These are phyloP conservation scores for Eurystomus glaucurus DNA, from an alignment of 2,797 vertebrate species.

Conservation along the genomic window DNA sequence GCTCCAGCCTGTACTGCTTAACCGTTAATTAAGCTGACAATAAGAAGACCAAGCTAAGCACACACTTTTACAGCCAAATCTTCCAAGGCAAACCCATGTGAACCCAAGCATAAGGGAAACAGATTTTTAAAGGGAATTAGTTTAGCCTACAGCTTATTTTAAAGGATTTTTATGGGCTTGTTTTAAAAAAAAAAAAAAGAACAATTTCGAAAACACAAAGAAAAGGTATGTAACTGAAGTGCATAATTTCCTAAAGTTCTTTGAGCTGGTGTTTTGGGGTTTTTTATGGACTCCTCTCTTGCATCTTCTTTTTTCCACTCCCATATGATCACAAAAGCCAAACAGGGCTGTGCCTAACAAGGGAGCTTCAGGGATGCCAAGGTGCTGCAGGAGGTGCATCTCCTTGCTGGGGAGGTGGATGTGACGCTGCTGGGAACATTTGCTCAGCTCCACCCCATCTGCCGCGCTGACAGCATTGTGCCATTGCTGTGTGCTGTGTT, in stretches of 20 bases:
- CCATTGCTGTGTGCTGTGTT: not conserved
- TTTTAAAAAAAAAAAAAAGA: not conserved
- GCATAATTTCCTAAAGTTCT: not conserved
- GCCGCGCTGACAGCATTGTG: not conserved
- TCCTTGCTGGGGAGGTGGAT: not conserved
- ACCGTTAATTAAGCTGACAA: not conserved
- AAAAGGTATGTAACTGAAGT: not conserved
- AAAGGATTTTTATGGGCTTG: not conserved
- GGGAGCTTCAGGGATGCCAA: not conserved
- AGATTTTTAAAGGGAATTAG: not conserved
- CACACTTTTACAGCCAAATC: not conserved
- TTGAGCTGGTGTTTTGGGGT: not conserved
- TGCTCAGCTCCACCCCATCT: not conserved
- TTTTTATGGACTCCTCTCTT: not conserved
- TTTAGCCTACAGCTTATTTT: not conserved
- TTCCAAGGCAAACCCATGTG: not conserved
- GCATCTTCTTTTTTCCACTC: not conserved
- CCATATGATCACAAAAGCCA: not conserved
- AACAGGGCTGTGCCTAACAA: accelerated
- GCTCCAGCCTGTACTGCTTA: not conserved
- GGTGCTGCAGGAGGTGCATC: not conserved
- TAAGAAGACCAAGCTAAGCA: not conserved
- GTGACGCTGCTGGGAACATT: not conserved
- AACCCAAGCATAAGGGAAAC: not conserved
- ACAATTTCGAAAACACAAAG: not conserved